phyloP scores from a whole-genome alignment of 2,888 invertebrate genomes.

The Phaedon cochleariae region DNA sequence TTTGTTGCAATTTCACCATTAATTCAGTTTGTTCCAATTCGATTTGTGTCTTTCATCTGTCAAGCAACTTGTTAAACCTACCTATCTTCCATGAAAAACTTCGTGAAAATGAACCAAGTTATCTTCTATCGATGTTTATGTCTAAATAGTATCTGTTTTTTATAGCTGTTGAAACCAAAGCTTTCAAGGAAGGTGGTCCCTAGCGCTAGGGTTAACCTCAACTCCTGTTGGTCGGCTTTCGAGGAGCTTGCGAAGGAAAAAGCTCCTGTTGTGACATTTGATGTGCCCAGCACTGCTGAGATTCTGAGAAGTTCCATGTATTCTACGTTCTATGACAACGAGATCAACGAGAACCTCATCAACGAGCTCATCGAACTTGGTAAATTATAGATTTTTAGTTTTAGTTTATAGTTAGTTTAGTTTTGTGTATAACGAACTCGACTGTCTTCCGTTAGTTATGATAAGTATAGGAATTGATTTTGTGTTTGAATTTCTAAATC shows the following conservation, averaged over 20 bases:
- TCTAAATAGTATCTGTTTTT: conserved; percentile 27
- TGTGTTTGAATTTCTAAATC: conserved; percentile 3
- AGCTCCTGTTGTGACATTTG: conserved; percentile 62
- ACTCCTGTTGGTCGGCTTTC: conserved; percentile 72
- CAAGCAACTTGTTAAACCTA: no score
- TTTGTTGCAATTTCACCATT: no score
- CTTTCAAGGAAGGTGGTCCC: conserved; percentile 67
- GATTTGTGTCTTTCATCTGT: no score
- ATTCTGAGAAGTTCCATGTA: conserved; percentile 59
- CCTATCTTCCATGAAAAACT: no score
- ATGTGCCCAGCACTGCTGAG: conserved; percentile 55
- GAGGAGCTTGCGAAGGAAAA: conserved; percentile 56
- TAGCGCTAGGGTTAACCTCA: conserved; percentile 70
- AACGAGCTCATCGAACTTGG: conserved; percentile 68
- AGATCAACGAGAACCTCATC: conserved; percentile 68
- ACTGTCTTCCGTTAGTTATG: conserved; percentile 9
- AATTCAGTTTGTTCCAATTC: no score
- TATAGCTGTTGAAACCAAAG: conserved; percentile 68
- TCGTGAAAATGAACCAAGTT: no score
- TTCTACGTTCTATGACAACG: conserved; percentile 53
- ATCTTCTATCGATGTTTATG: conserved; percentile 17
- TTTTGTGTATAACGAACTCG: conserved; percentile 3
- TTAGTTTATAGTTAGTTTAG: conserved; percentile 27
- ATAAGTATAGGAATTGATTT: neutral
- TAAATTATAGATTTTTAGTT: conserved; percentile 51